Evolutionary conservation across 2,797 vertebrate species (phyloP), one percentile per base, ranked within the genome.

Genomic region (Catamblyrhynchus diadema): DNA sequence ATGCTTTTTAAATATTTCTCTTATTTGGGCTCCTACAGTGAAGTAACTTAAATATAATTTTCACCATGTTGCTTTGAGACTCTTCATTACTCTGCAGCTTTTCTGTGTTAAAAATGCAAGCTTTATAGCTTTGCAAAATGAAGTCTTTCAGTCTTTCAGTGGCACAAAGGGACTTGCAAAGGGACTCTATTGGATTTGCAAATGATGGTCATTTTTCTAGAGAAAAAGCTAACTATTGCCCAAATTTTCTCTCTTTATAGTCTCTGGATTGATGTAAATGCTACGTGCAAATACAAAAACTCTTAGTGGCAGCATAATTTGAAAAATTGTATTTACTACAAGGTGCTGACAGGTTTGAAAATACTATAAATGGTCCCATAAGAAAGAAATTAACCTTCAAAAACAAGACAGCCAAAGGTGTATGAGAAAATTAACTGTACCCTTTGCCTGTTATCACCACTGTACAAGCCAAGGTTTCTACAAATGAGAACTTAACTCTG

Each of bases 311-410:
- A 91, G 48, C 56, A 60, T 39, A 69, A 64, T 78, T 82, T 80
- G 82, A 93, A 93, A 91, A 94, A 93, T 25, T 14, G 21, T 59
- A 80, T 73, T 80, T 91, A 93, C 35, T 41, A 91, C 61, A 93
- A 66, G 33, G 48, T 70, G 37, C 64, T 85, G 85, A 82, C 23
- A 82, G 41, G 48, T 85, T 94, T 77, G 24, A 72, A 80, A 91
- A 80, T 37, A 70, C 17, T 73, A 80, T 70, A 95, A 91, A 67
- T 45, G n/a, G 44, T 56, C 48, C 44, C 32, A n/a, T 28, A 71
- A 80, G 67, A 80, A 95, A 94, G 82, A 88, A 84, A 66, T 9
- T 32, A 85, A 89, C 56, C 62, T 82, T 69, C 51, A 66, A 61
- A 72, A 95, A 62, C 14, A 64, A 89, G 71, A 80, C 41, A 91